Evolutionary conservation across 1,140 invertebrate genomes (phyloP), one percentile per base, ranked within the genome.

Genomic region (Zaprionus camerounensis): DNA sequence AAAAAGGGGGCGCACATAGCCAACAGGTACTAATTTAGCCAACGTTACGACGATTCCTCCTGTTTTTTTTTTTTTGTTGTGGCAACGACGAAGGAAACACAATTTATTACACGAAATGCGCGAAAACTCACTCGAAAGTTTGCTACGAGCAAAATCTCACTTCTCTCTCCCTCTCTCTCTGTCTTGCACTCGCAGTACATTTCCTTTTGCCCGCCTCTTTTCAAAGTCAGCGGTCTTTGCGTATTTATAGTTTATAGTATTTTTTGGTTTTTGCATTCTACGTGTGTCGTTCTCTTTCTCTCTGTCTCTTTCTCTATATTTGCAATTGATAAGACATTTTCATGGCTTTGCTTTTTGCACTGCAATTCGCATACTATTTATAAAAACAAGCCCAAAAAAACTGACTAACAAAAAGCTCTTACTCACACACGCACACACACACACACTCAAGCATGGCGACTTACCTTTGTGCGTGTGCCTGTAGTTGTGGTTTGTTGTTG

Each of bases 21-120:
- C 83, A 86, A 86, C 83, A 87, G 83, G 83, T 86, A 87, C 69
- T 83, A 87, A 86, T 86, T 86, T 86, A 73, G 80, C 77, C 82
- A 78, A 67, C 46, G 74, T 80, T 59, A 68, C 77, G 58, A 76
- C 65, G 80, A 79, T 76, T 79, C 36, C 36, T 46, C 41, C 17
- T 44, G 6, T 15, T 38, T 38, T 46, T 53, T 53, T 63, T 53
- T 53, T 53, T 63, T 53, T 71, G 67, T 49, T 76, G 70, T 73
- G 76, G 72, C 83, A 81, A 71, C 76, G 61, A 70, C 72, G 57
- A 70, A 71, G 80, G 73, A 74, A 87, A 66, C 66, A 66, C 80
- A 70, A 86, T 87, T 87, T 87, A 87, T 83, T 87, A 87, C 83
- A 80, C 80, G 83, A 83, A 87, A 80, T 78, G 80, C 76, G 76